Conservation (phyloP, 1,140 invertebrate species). For the Coptotermes formosanus region DNA sequence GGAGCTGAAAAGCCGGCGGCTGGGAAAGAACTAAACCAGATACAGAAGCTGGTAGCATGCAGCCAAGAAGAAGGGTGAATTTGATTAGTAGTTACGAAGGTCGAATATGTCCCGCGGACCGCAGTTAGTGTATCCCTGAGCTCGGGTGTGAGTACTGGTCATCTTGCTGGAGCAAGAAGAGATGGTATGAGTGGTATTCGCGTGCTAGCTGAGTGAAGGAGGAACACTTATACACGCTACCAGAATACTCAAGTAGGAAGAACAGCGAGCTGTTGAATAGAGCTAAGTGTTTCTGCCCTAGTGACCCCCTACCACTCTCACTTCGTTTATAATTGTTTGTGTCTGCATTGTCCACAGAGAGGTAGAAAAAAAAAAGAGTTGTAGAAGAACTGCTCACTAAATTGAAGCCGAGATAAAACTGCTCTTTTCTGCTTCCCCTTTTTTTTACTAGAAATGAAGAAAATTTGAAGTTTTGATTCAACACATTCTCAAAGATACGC, state of each 20-base stretch:
- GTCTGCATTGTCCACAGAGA: not conserved
- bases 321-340: not conserved
- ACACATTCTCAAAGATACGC: no score
- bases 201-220: not conserved
- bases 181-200: not conserved
- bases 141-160: not conserved
- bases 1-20: no score
- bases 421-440: no score
- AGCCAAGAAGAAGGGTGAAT: no score
- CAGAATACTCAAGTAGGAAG: slow-evolving; percentile 1
- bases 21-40: no score
- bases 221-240: not conserved
- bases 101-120: not conserved
- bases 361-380: not conserved
- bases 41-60: no score
- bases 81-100: no score
- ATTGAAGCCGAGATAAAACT: not conserved
- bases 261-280: not conserved
- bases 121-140: not conserved
- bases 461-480: no score
- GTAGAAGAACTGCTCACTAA: not conserved
- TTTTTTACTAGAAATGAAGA: no score
- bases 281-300: not conserved
- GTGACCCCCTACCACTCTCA: not conserved
- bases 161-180: no score